These are phyloP conservation scores for Phymatocera aterrima DNA, from an alignment of 2,888 invertebrate species.

Conservation along the genomic window DNA sequence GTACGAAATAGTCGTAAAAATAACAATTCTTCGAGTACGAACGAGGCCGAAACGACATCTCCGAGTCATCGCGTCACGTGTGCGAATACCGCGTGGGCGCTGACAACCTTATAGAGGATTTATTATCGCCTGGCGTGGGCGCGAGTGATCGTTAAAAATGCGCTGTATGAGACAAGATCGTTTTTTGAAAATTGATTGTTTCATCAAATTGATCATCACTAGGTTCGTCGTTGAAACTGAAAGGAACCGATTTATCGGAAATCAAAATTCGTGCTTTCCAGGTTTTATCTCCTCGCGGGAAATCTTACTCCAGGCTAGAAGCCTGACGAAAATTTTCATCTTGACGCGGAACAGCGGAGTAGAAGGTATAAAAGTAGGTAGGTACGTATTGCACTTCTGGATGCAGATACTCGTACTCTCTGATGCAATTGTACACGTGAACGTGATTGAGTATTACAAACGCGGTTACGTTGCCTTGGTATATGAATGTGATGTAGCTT, in stretches of 20 bases:
- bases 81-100: constrained; percentile 1
- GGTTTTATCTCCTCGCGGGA: no score
- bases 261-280: no score
- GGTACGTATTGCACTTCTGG: no score
- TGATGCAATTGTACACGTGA: neutral
- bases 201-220: no score
- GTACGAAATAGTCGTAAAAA: neutral
- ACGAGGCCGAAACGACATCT: neutral
- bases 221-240: no score
- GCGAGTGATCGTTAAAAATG: neutral
- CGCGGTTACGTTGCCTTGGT: neutral
- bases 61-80: no score
- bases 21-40: constrained; percentile 11
- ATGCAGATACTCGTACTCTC: neutral
- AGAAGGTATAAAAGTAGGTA: no score
- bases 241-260: no score
- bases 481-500: neutral
- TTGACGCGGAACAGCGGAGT: no score
- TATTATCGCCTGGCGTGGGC: neutral
- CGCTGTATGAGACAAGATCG: no score
- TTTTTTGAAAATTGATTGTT: neutral
- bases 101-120: neutral
- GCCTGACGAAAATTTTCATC: neutral
- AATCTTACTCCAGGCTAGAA: neutral
- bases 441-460: neutral